Evolutionary conservation across 2,113 vertebrate species (phyloP), one percentile per base, ranked within the genome.

Genomic region (Actinemys pallida): DNA sequence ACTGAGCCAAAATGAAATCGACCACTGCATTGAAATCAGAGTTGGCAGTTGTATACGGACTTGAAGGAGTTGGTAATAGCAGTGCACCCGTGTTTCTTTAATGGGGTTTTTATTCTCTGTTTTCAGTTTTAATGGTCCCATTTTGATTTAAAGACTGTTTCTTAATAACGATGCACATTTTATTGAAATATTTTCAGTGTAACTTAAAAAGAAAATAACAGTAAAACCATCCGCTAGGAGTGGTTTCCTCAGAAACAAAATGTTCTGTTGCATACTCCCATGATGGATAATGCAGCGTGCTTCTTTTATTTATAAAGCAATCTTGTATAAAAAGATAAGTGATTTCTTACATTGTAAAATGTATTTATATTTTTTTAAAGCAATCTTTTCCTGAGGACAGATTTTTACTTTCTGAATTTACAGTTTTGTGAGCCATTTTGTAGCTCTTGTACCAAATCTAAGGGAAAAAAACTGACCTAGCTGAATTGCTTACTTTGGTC

Each of bases 1-100:
- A 98, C 96, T 98, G 98, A 98, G 98, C 98, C 98, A 98, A 98
- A 98, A 98, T 98, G 98, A 98, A 98, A 98, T 98, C 92, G 96
- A 98, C 98, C 97, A 98, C 96, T 96, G 96, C 98, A 98, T 98
- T 98, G 98, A 98, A 98, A 98, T 98, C 98, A 97, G 97, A 98
- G 93, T 98, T 98, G 98, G 97, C 97, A 97, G 96, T 98, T 98
- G 96, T 97, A 87, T 91, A 93, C 94, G 94, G 97, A 96, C 97
- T 98, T 98, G 97, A 98, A 98, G 96, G 96, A 98, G 97, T 98
- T 97, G 94, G 92, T 98, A 98, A 98, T 98, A 97, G 95, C 96
- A 96, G 92, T 93, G 96, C 98, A 97, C 95, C 94, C 97, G 87
- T 4, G 39, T 97, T 98, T 96, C 97, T 98, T 97, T 98, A 98